These are phyloP conservation scores for Corvus hawaiiensis DNA, from an alignment of 2,113 vertebrate genomes.

Conservation along the genomic window DNA sequence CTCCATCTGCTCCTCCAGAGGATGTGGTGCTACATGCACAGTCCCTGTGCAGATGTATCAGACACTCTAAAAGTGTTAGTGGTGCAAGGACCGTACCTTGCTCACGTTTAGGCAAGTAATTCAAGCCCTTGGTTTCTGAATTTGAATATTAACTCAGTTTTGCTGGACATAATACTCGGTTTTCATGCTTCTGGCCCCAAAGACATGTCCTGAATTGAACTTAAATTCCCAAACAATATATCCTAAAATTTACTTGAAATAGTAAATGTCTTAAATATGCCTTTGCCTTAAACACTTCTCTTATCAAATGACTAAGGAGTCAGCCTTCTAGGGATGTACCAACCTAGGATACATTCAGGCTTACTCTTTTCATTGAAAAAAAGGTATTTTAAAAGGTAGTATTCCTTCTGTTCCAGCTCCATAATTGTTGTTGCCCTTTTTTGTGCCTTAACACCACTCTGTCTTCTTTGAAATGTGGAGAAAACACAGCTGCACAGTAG, in stretches of 20 bases:
- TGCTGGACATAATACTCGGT: accelerated
- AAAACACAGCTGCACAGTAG: not conserved
- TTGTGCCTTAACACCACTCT: not conserved
- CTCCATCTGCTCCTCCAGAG: not conserved
- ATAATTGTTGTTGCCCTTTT: not conserved
- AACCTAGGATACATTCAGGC: not conserved
- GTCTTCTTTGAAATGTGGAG: not conserved
- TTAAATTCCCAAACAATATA: not conserved
- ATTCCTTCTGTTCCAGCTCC: not conserved
- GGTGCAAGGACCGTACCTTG: not conserved
- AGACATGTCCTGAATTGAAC: not conserved
- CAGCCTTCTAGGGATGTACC: not conserved
- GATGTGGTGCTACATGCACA: not conserved
- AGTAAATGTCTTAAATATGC: not conserved
- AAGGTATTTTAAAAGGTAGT: not conserved
- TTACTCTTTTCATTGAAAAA: not conserved
- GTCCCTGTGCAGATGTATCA: not conserved
- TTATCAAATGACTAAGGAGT: not conserved
- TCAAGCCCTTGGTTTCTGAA: not conserved
- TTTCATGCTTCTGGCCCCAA: not conserved
- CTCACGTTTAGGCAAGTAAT: not conserved
- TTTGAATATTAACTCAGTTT: not conserved
- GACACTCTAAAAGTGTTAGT: not conserved
- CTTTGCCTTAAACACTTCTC: not conserved
- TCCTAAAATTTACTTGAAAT: not conserved